These are phyloP conservation scores for Drosophila hydei DNA, from an alignment of 1,140 invertebrate genomes.

Conservation along the genomic window DNA sequence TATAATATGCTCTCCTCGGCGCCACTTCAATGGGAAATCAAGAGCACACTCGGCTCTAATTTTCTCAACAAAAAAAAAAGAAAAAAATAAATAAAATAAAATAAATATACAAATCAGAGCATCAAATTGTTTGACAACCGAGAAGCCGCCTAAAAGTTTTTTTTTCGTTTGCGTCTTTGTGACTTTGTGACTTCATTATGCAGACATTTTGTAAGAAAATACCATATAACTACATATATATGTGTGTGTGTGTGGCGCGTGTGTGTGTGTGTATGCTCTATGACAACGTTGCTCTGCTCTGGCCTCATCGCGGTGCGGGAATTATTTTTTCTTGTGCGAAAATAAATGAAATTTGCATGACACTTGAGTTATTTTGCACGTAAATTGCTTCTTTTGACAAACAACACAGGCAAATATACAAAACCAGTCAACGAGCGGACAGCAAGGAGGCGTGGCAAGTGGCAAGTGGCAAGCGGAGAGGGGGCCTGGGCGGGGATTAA, in stretches of 20 bases:
- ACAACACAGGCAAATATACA: slow-evolving; percentile 80
- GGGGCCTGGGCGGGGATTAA: slow-evolving; percentile 14
- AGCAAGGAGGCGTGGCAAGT: not conserved
- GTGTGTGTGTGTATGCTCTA: slow-evolving; percentile 37
- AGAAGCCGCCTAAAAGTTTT: slow-evolving; percentile 38
- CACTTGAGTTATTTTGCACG: slow-evolving; percentile 84
- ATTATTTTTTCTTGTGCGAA: slow-evolving; percentile 77
- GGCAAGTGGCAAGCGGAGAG: not conserved
- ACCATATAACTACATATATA: slow-evolving; percentile 54
- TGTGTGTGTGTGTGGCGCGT: not conserved
- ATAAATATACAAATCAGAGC: slow-evolving; percentile 54
- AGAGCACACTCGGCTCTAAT: slow-evolving; percentile 66
- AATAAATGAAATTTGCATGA: slow-evolving; percentile 84
- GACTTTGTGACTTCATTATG: slow-evolving; percentile 75
- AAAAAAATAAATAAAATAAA: slow-evolving; percentile 33
- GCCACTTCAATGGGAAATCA: slow-evolving; percentile 73
- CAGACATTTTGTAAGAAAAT: slow-evolving; percentile 68
- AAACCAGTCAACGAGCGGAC: slow-evolving; percentile 40
- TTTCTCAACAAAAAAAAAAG: slow-evolving; percentile 64
- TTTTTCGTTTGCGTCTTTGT: slow-evolving; percentile 37
- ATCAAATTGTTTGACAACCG: slow-evolving; percentile 46
- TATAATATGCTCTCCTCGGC: slow-evolving; percentile 47
- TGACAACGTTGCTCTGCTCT: slow-evolving; percentile 54
- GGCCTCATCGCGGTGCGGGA: slow-evolving; percentile 58
- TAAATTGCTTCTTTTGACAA: slow-evolving; percentile 84